Evolutionary conservation across 2,797 vertebrate genomes (phyloP).

Genomic region (Salarias fasciatus): DNA sequence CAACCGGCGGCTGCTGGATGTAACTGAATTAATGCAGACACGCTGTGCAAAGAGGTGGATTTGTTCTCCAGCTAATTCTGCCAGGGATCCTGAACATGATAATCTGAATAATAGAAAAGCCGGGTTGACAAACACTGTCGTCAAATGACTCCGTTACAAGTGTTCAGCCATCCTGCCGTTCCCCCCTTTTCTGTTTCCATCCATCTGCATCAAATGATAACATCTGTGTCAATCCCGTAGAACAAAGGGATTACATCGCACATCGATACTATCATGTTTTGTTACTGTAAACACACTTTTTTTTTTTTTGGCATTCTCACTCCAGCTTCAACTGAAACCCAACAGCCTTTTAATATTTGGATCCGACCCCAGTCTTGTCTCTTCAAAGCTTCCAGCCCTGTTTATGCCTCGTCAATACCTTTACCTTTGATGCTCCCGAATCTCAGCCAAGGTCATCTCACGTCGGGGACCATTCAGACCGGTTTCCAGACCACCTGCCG

Average conservation of each 20-base stretch:
- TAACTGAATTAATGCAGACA: constrained; percentile 32
- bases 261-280: constrained; percentile 19
- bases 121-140: constrained; percentile 56
- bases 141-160: constrained; percentile 41
- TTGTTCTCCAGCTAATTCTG: constrained; percentile 67
- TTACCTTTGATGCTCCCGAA: too few relatives aligned
- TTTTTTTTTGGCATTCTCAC: too few relatives aligned
- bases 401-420: too few relatives aligned
- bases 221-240: constrained; percentile 46
- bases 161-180: constrained; percentile 22
- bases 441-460: too few relatives aligned
- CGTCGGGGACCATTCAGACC: too few relatives aligned
- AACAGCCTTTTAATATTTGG: too few relatives aligned
- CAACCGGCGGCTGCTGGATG: constrained; percentile 35
- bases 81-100: constrained; percentile 60
- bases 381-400: too few relatives aligned
- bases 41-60: constrained; percentile 42
- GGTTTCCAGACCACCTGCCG: too few relatives aligned
- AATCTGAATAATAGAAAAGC: constrained; percentile 66
- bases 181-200: constrained; percentile 36
- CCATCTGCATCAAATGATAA: constrained; percentile 44
- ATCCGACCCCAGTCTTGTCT: too few relatives aligned
- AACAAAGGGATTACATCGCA: constrained; percentile 53
- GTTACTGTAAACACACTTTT: constrained; percentile 4
- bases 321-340: too few relatives aligned